phyloP scores from a whole-genome alignment of 2,888 invertebrate species.

The Cremastobaeus sp. region DNA sequence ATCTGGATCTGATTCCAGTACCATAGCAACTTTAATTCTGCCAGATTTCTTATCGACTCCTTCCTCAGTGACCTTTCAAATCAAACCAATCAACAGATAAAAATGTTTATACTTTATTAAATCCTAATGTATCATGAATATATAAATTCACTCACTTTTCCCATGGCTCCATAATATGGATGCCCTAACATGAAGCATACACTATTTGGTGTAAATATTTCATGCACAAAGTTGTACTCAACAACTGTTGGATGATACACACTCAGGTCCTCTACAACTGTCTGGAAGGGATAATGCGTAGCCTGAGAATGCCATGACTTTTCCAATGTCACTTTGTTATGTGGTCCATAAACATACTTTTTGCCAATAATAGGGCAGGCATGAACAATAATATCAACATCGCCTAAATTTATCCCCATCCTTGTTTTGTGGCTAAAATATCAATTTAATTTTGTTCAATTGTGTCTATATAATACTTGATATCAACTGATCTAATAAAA shows the following conservation, averaged over 20 bases:
- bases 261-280: conserved; percentile 81
- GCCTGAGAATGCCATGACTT: conserved; percentile 85
- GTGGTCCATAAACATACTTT: conserved; percentile 81
- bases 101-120: conserved; percentile 71
- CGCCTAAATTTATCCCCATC: conserved; percentile 88
- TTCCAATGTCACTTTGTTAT: conserved; percentile 83
- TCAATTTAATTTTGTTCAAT: not conserved
- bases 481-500: not conserved
- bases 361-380: conserved; percentile 86
- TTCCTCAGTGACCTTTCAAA: conserved; percentile 79
- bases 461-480: not conserved
- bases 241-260: conserved; percentile 77
- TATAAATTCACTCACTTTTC: no score
- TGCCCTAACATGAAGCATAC: conserved; percentile 87
- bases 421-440: conserved; percentile 83
- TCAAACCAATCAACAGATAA: conserved; percentile 8
- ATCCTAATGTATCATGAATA: no score
- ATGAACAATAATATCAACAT: conserved; percentile 83
- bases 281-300: conserved; percentile 85
- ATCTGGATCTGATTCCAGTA: conserved; percentile 80
- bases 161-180: conserved; percentile 89
- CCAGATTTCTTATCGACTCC: conserved; percentile 80
- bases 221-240: conserved; percentile 79
- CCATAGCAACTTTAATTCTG: conserved; percentile 82
- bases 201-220: conserved; percentile 85